These are phyloP conservation scores for Ashinkailepas kermadecensis DNA, from an alignment of 2,888 invertebrate genomes.

Conservation along the genomic window DNA sequence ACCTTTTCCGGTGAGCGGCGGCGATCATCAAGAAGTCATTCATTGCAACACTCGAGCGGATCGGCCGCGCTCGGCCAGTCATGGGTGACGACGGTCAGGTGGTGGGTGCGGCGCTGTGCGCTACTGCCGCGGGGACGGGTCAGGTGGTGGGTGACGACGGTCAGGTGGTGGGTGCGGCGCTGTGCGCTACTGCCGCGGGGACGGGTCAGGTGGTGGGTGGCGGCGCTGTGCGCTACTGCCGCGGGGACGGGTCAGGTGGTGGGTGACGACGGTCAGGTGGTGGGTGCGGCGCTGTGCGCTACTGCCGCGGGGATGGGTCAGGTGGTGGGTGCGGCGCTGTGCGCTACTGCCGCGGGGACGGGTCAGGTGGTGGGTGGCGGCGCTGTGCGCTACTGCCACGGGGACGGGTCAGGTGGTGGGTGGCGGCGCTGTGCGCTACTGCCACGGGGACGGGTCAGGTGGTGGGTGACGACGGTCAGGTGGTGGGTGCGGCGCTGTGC, in stretches of 20 bases:
- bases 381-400: constrained; percentile 8
- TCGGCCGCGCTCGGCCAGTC: neutral
- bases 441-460: constrained; percentile 26
- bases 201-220: no score
- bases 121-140: constrained; percentile 21
- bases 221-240: neutral
- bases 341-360: constrained; percentile 23
- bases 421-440: no score
- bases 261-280: constrained; percentile 25
- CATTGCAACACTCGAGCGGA: constrained; percentile 13
- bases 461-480: constrained; percentile 25
- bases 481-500: constrained; percentile 28
- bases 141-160: constrained; percentile 24
- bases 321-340: constrained; percentile 28
- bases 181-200: neutral
- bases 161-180: constrained; percentile 24
- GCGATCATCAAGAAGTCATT: constrained; percentile 19
- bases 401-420: no score
- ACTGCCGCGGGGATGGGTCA: constrained; percentile 25
- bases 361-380: constrained; percentile 21
- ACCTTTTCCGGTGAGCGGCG: constrained; percentile 17
- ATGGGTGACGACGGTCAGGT: constrained; percentile 22
- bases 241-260: constrained; percentile 26
- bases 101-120: constrained; percentile 28
- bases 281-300: constrained; percentile 28